Conservation (phyloP, 1,140 invertebrate species). For the Drosophila novamexicana region DNA sequence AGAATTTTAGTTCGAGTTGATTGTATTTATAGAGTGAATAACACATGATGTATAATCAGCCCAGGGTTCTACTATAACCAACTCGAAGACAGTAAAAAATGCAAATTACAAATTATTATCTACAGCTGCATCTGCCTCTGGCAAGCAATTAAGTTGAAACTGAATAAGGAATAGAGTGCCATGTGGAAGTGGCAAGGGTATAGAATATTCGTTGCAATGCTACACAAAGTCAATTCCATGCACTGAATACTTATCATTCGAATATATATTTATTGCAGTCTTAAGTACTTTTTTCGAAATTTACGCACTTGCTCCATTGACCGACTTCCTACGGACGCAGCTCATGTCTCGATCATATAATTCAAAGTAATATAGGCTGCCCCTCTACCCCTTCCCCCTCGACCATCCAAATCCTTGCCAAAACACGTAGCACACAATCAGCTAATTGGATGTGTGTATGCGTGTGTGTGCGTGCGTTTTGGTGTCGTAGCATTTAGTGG, state of each 20-base stretch:
- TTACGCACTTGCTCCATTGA: slow-evolving; percentile 65
- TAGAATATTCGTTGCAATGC: background rate
- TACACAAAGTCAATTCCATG: background rate
- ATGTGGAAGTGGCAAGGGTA: background rate
- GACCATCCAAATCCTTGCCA: slow-evolving; percentile 55
- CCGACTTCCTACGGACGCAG: slow-evolving; percentile 39
- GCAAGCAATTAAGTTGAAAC: no score
- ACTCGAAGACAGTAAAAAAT: no score
- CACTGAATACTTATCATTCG: slow-evolving; percentile 24
- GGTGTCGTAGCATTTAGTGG: slow-evolving; percentile 56
- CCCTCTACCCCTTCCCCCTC: background rate
- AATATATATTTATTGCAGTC: slow-evolving; percentile 7
- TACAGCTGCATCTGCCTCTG: no score
- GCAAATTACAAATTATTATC: no score
- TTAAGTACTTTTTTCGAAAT: slow-evolving; percentile 18
- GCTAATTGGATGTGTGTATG: slow-evolving; percentile 60
- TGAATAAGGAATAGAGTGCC: background rate
- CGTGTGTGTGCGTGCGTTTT: slow-evolving; percentile 24
- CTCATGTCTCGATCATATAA: slow-evolving; percentile 66
- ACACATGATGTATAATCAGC: no score
- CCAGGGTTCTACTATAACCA: no score
- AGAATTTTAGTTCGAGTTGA: no score
- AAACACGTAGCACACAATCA: slow-evolving; percentile 76
- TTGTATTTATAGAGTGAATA: no score
- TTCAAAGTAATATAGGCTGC: slow-evolving; percentile 21